phyloP scores from a whole-genome alignment of 2,113 vertebrate species.

The Entomyzon cyanotis region DNA sequence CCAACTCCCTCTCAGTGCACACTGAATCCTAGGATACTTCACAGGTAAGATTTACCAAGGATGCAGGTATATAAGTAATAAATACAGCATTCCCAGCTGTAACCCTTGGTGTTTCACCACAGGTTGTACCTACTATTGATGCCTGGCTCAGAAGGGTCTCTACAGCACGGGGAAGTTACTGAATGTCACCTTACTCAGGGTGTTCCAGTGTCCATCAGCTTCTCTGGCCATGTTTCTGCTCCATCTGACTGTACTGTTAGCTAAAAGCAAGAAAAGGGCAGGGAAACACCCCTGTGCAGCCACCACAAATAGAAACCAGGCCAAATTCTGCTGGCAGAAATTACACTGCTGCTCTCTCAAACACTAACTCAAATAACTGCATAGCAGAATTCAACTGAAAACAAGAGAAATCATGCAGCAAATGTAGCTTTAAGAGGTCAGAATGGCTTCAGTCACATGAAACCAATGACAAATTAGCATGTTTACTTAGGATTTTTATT shows the following conservation, averaged over 20 bases:
- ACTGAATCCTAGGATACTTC: background rate
- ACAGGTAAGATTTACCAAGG: background rate
- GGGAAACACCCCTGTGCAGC: background rate
- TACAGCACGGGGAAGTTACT: background rate
- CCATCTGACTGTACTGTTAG: background rate
- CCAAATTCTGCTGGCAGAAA: background rate
- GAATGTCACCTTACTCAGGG: background rate
- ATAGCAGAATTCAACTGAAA: background rate
- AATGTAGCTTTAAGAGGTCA: background rate
- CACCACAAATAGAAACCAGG: background rate
- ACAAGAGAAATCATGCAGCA: background rate
- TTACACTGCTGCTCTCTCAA: background rate
- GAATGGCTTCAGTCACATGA: background rate
- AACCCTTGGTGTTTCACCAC: background rate
- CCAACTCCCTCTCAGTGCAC: background rate
- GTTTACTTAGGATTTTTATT: background rate
- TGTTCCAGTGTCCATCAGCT: background rate
- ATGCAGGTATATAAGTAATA: background rate
- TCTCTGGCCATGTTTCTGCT: background rate
- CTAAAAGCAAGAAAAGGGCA: background rate
- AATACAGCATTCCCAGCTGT: background rate
- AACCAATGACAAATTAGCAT: background rate
- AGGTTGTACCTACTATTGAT: background rate
- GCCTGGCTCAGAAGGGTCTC: background rate
- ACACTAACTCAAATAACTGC: background rate